phyloP scores from a whole-genome alignment of 2,888 invertebrate species.

The Myathropa florea region DNA sequence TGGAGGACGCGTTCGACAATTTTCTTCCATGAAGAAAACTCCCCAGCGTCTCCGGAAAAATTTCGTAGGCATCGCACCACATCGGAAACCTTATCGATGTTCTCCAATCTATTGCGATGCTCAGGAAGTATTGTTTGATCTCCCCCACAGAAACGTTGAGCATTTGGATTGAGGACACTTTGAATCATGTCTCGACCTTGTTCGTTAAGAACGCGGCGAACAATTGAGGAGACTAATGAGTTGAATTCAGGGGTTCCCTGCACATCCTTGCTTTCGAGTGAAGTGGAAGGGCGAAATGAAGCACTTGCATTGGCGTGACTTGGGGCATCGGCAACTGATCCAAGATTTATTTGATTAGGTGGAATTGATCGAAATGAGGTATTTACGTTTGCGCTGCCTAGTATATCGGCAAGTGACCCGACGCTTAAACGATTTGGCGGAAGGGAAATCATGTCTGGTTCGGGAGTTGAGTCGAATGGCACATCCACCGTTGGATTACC shows the following conservation, averaged over 20 bases:
- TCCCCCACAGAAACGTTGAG: neutral
- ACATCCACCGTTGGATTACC: no score
- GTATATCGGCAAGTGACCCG: no score
- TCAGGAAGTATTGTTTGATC: neutral
- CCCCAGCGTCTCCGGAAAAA: constrained; percentile 5
- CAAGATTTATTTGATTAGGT: no score
- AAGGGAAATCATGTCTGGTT: no score
- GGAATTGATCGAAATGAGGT: no score
- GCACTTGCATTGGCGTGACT: neutral
- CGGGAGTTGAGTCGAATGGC: no score
- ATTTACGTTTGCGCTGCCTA: no score
- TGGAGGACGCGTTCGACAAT: constrained; percentile 13
- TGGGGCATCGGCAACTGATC: neutral
- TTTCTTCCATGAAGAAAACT: constrained; percentile 15
- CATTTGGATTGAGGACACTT: neutral
- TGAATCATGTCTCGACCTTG: neutral
- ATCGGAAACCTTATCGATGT: constrained; percentile 23
- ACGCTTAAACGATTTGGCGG: no score
- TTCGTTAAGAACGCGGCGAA: neutral
- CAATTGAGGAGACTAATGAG: neutral
- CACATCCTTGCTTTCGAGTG: neutral
- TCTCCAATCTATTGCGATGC: neutral
- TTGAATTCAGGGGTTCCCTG: neutral
- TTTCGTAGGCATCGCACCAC: neutral
- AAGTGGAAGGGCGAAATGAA: no score